Conservation (phyloP, 2,888 invertebrate species). For the Proisotoma minuta region DNA sequence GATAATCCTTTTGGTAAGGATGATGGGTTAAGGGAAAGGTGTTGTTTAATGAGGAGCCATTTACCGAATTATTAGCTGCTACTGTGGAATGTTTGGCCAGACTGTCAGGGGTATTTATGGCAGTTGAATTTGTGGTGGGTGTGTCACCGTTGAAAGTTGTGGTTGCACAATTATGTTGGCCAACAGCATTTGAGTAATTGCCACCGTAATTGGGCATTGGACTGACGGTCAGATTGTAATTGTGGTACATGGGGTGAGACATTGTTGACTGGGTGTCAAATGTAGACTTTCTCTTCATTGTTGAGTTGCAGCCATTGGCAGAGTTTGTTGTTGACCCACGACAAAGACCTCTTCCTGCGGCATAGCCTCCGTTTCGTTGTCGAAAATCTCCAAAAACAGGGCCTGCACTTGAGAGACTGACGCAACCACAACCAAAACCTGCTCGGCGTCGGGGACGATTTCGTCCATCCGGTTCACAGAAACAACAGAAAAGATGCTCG, state of each 20-base stretch:
- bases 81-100: too few relatives aligned
- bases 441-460: not conserved
- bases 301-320: conserved; percentile 13
- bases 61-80: not conserved
- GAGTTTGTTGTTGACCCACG: conserved; percentile 31
- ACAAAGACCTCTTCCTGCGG: conserved; percentile 18
- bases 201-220: too few relatives aligned
- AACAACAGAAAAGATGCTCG: not conserved
- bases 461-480: not conserved
- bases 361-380: conserved; percentile 23
- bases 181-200: too few relatives aligned
- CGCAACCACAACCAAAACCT: conserved; percentile 6
- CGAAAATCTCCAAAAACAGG: conserved; percentile 18
- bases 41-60: not conserved
- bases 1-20: conserved; percentile 11
- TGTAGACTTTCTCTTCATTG: conserved; percentile 35
- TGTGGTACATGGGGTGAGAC: not conserved
- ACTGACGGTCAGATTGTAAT: too few relatives aligned
- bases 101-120: not conserved
- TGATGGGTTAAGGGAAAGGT: conserved; percentile 3
- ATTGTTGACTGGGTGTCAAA: conserved; percentile 27
- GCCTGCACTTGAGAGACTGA: conserved; percentile 26
- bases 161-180: too few relatives aligned
- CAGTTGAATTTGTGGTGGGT: too few relatives aligned
- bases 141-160: too few relatives aligned